Evolutionary conservation across 2,888 invertebrate species (phyloP), one percentile per base, ranked within the genome.

Genomic region (Ligdia adustata): DNA sequence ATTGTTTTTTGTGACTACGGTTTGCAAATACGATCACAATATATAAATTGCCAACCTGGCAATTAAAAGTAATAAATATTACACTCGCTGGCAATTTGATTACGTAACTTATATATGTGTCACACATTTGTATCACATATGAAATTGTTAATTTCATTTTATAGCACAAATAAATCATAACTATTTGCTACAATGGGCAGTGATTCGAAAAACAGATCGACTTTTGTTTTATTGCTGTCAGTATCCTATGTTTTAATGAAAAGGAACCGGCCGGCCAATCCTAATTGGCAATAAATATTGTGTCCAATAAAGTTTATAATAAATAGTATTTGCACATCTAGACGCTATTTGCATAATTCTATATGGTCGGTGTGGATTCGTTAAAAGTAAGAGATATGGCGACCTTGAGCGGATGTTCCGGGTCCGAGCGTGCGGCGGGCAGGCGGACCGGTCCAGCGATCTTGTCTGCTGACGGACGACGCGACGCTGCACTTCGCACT

Each of bases 401-500:
- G 82, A 79, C 89, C 89, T 88, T 88, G 87, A 67, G 60, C 71
- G 62, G 75, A 67, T 70, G 79, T 87, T 88, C 87, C 88, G 87
- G 85, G 86, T 88, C 75, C 72, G 70, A 64, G n/a, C n/a, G 73
- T 7, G 5, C 69, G 74, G 68, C 75, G 68, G 64, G 67, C 60
- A 65, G 26, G 28, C 31, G 32, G 72, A 78, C 82, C 82, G 81
- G 79, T 79, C 75, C 72, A n/a, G 62, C 57, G 60, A 63, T 64
- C 63, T 69, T 68, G 52, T 55, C 34, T 27, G 47, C 56, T 69
- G n/a, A n/a, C n/a, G n/a, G n/a, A n/a, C n/a, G n/a, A 4, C 16
- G 16, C 7, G 22, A 22, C n/a, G 7, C 22, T 22, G 4, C 22
- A n/a, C 22, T 16, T 16, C 22, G 22, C 22, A n/a, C 6, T 1